Evolutionary conservation across 2,888 invertebrate species (phyloP), one percentile per base, ranked within the genome.

Genomic region (Drosophila crucigera): DNA sequence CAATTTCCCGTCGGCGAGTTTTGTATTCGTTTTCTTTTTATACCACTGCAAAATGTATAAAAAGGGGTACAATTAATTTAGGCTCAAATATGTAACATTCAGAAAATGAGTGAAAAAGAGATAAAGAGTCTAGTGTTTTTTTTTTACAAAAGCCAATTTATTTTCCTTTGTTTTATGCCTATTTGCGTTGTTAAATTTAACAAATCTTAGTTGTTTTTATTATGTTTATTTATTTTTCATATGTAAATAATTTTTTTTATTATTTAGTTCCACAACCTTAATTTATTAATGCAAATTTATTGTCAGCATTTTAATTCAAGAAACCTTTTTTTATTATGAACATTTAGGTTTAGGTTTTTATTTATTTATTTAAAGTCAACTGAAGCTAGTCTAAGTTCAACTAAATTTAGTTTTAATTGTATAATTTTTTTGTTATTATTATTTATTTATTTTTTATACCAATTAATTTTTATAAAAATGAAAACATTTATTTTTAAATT

Each of bases 1-100:
- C 90, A 89, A 91, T 86, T 91, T 91, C 84, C 91, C 89, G 81
- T 77, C 76, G 88, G 85, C 82, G 60, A 70, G 68, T 73, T 79
- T 74, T 73, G 53, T 56, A 47, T 47, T 47, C 37, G 52, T 68
- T 68, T 68, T 49, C 25, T 53, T 56, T 37, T 25, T 37, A n/a
- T 49, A 67, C 63, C 14, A 14, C 58, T 63, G 25, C 25, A 2
- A 47, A 47, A 16, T 47, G 2, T 16, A 47, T 16, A 9, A 25
- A 22, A 47, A 16, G 16, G 47, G 47, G 16, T 25, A 16, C 16
- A 2, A 16, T 16, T 47, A 9, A 25, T 25, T 25, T 9, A 2
- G 25, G 16, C 25, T 16, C 16, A 16, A 25, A 25, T 25, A 47
- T 25, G 25, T 47, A 16, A 47, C 47, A 25, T 9, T 47, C 47